Base-by-base conservation (phyloP, 2,888 invertebrate genomes). In the Pasiphila rectangulata region DNA sequence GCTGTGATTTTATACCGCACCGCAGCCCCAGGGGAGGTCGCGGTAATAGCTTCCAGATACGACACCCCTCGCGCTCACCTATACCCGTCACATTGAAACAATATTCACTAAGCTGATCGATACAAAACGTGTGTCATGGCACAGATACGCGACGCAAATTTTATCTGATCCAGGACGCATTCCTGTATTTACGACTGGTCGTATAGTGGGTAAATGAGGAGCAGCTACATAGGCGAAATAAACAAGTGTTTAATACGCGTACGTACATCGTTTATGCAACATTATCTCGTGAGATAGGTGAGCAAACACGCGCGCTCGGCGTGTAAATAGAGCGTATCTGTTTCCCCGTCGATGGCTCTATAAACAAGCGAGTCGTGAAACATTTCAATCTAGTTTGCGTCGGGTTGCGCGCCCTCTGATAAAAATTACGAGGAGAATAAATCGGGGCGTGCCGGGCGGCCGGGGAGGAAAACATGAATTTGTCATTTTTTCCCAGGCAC, bases 401-500 rank as follows among this genome's bases (percentile, higher is more conserved):
- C 69, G 75, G 75, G 72, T 72, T 70, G 64, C 75, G 76, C 77
- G 72, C 80, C 79, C 82, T 78, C 79, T 80, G 79, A 78, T 83
- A 83, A 86, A 85, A 86, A 85, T 82, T 81, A 83, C 83, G 80
- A 72, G 63, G 67, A 69, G 79, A 81, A 84, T 84, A 85, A 84
- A 84, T 83, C 81, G 79, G 77, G 75, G 67, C 63, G 67, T 62
- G 59, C 67, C 57, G 69, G 60, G 59, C 52, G n/a, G 66, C 59
- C 61, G 67, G 67, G 65, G 63, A 72, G 73, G 75, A 75, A 68
- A 75, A 79, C 84, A 86, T 85, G 86, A 86, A 87, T 87, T 87
- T 87, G 86, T 87, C 85, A 87, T 87, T 86, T 85, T 86, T 86
- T 85, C 84, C 77, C 69, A 78, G 82, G 79, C 85, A 85, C 84